Percentiles rank a stretch among this genome's conserved stretches.
Evolutionary conservation across 2,113 vertebrate genomes (phyloP).

Genomic region (Ascaphus truei): DNA sequence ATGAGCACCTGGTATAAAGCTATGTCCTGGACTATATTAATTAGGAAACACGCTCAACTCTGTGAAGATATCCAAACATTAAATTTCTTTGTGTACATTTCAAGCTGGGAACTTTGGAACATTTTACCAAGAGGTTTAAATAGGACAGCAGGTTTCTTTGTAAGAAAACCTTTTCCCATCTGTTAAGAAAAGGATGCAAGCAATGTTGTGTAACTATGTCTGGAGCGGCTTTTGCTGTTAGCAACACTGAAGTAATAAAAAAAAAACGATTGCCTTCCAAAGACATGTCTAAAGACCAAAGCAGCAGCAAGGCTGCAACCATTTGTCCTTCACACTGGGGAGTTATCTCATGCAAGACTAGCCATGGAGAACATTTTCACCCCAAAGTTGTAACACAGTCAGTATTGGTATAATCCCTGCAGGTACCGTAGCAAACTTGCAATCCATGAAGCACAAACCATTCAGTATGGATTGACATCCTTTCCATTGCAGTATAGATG

Average conservation of each 20-base stretch:
- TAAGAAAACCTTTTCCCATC: neutral
- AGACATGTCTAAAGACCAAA: conserved; percentile 42
- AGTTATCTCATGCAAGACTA: conserved; percentile 38
- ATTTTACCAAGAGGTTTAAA: neutral
- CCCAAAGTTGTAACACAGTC: conserved; percentile 38
- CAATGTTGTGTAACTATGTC: conserved; percentile 18
- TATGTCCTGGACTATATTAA: no score
- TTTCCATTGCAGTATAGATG: conserved; percentile 42
- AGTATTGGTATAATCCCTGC: conserved; percentile 42
- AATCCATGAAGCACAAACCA: conserved; percentile 51
- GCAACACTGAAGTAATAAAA: conserved; percentile 7
- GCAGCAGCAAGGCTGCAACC: conserved; percentile 33
- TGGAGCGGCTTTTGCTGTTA: conserved; percentile 32
- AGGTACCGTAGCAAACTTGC: no score
- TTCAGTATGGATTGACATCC: conserved; percentile 44
- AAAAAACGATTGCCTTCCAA: conserved; percentile 36
- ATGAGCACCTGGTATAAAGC: no score
- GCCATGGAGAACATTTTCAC: conserved; percentile 52
- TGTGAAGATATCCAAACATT: no score
- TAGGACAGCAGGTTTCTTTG: neutral
- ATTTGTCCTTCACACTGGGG: conserved; percentile 46
- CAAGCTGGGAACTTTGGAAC: no score
- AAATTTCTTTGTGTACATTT: no score
- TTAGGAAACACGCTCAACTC: no score
- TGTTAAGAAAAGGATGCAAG: neutral